Evolutionary conservation across 2,113 vertebrate species (phyloP), one percentile per base, ranked within the genome.

Genomic region (Barbus barbus): DNA sequence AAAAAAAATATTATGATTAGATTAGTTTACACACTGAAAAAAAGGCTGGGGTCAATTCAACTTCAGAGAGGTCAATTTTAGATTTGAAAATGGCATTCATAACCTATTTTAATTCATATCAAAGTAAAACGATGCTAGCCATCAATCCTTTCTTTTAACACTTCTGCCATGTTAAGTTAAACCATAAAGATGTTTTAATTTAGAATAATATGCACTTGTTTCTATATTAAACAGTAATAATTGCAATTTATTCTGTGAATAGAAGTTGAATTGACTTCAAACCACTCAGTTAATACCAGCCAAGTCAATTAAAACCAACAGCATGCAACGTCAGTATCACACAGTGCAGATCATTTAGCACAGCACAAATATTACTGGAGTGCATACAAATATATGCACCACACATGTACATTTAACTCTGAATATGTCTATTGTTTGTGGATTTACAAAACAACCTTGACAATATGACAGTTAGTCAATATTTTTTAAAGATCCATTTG

Each of bases 241-340:
- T n/a, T n/a, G n/a, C n/a, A 2, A 36, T 18, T 44, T 44, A 11
- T 31, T 51, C 24, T 4, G 31, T 76, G 9, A 61, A 78, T 1
- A 28, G 61, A 28, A 67, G 33, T 3, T 81, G 78, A 81, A 81
- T 69, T 51, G 78, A 69, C 26, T 81, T 53, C 44, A 53, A 81
- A 82, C 79, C n/a, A 36, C 41, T 33, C 36, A 73, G 87, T 90
- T 91, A 87, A 90, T 77, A 81, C 33, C 33, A 61, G 41, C 41
- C 9, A 44, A 3, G 41, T 44, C 41, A 44, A 12, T 87, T 83
- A 85, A 89, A 85, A 60, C 56, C 67, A n/a, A n/a, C n/a, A 84
- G 82, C 91, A 92, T 93, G 92, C 92, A 91, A 83, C 75, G 81
- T 44, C 11, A 84, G 86, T 87, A 67, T 26, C 86, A 90, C 87